Conservation (phyloP, 2,888 invertebrate genomes). For the Eustalomyia histrio region DNA sequence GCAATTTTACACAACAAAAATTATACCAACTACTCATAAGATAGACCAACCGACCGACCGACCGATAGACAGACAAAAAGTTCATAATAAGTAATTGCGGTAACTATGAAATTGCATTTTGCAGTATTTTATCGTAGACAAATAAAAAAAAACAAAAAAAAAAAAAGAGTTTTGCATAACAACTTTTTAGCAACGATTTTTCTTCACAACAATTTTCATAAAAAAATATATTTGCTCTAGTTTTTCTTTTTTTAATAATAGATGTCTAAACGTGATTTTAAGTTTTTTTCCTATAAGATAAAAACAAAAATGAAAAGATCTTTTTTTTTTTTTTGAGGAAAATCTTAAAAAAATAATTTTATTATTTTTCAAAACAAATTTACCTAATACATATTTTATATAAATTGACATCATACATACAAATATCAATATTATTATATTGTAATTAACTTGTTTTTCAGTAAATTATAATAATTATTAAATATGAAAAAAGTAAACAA, state of each 20-base stretch:
- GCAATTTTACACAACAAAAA: slow-evolving; percentile 39
- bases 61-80: no score
- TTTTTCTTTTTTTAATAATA: background rate
- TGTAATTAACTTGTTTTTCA: no score
- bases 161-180: background rate
- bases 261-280: slow-evolving; percentile 32
- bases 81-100: no score
- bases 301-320: slow-evolving; percentile 16
- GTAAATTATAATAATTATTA: no score
- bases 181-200: background rate
- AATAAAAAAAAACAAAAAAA: background rate
- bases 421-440: no score
- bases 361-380: no score
- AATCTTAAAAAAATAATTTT: no score
- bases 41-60: background rate
- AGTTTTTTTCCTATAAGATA: slow-evolving; percentile 34
- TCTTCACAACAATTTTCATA: background rate
- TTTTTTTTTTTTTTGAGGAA: no score
- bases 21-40: slow-evolving; percentile 18
- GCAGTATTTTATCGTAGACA: background rate
- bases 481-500: no score
- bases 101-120: no score
- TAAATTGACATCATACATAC: no score
- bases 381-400: no score
- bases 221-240: background rate